phyloP scores from a whole-genome alignment of 2,797 vertebrate genomes.

The Pseudochirops corinnae region DNA sequence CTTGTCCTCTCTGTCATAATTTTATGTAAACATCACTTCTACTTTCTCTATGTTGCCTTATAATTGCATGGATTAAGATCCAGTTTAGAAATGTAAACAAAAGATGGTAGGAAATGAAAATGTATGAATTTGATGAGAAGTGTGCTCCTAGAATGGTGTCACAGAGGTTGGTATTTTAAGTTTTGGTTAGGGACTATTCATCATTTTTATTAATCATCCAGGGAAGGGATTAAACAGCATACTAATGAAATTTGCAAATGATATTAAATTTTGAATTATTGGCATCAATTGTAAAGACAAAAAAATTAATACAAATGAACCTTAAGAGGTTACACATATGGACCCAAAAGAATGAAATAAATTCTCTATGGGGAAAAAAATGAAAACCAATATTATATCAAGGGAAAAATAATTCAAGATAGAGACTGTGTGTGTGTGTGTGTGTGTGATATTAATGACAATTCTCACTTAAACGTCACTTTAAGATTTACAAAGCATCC shows the following conservation, averaged over 20 bases:
- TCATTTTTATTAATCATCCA: constrained; percentile 18
- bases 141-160: constrained; percentile 5
- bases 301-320: constrained; percentile 16
- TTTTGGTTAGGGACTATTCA: constrained; percentile 27
- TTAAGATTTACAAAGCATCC: neutral
- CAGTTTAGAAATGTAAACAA: constrained; percentile 40
- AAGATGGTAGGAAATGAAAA: constrained; percentile 43
- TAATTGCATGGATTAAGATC: neutral
- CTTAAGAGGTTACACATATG: constrained; percentile 17
- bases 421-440: neutral
- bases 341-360: constrained; percentile 16
- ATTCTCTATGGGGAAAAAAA: constrained; percentile 36
- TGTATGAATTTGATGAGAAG: constrained; percentile 39
- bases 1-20: constrained; percentile 17
- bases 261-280: constrained; percentile 53
- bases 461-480: neutral
- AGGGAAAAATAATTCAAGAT: constrained; percentile 37
- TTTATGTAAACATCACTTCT: constrained; percentile 41
- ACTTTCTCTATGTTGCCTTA: neutral
- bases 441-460: neutral
- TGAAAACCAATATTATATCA: neutral
- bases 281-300: constrained; percentile 28
- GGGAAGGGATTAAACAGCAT: constrained; percentile 10
- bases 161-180: constrained; percentile 41
- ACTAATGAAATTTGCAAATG: constrained; percentile 15